Base-by-base conservation (phyloP, 2,888 invertebrate species). In the Platycnemis pennipes region DNA sequence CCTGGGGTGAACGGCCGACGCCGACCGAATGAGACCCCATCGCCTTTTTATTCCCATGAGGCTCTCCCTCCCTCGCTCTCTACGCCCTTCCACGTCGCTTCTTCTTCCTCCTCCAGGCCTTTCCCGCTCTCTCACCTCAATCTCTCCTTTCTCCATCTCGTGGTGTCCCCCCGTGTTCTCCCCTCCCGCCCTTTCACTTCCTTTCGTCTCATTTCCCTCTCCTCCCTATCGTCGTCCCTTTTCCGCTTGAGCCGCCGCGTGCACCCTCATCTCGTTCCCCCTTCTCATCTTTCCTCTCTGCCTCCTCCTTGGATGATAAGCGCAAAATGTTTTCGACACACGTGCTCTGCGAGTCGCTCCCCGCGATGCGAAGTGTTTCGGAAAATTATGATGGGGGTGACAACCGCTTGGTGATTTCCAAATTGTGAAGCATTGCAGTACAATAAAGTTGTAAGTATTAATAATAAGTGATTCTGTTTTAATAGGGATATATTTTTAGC, bases 1-100 rank as follows among this genome's bases (percentile, higher is more conserved):
- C 89, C 89, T 37, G 91, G 91, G 91, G 91, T 91, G 91, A 91
- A 91, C 91, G 91, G 56, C 91, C 91, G 63, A 91, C 22, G 91
- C 42, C 89, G 89, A 89, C 89, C 89, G 89, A 89, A 89, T 89
- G 91, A 95, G 96, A 96, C 96, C 95, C 95, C 95, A 94, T 94
- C 94, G 94, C 95, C 56, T 77, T 88, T 91, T 94, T 94, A 94
- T 94, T 95, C 95, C 94, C 94, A 94, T 94, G 91, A 94, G 89
- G 88, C 94, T 94, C 94, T 94, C 94, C 87, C 89, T 69, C 88
- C 37, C 86, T 42, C 91, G 94, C 86, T 94, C 87, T 37, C 56
- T 42, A 86, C 94, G 31, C 56, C 85, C 89, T 56, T 89, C 94
- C 94, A 91, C 94, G 94, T 94, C 94, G 94, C 94, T 94, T 95